phyloP scores from a whole-genome alignment of 2,113 vertebrate genomes.

The Nestor notabilis region DNA sequence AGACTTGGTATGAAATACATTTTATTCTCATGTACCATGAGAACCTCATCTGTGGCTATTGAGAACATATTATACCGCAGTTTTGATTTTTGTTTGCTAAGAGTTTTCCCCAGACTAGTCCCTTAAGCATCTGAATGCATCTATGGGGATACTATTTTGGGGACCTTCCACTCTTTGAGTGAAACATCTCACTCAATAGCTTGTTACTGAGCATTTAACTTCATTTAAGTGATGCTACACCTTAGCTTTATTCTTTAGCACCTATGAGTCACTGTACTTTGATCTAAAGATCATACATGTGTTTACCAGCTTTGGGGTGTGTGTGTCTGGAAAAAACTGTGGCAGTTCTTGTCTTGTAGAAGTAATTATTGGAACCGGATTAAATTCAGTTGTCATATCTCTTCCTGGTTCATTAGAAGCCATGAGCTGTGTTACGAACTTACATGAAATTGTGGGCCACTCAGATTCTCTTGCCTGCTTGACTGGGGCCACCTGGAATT shows the following conservation, averaged over 20 bases:
- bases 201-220: neutral
- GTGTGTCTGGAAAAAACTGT: neutral
- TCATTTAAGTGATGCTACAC: neutral
- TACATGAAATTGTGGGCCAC: neutral
- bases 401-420: slow-evolving; percentile 8
- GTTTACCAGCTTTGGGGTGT: slow-evolving; percentile 11
- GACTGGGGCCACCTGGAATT: neutral
- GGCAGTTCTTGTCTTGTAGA: neutral
- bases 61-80: neutral
- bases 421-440: neutral
- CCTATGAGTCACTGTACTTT: slow-evolving; percentile 26
- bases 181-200: neutral
- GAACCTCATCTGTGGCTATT: neutral
- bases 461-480: neutral
- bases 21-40: neutral
- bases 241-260: neutral
- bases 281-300: slow-evolving; percentile 8
- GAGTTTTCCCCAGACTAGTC: neutral
- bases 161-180: neutral
- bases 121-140: neutral
- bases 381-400: neutral
- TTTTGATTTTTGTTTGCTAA: neutral
- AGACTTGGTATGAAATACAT: neutral
- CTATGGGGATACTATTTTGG: neutral
- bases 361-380: slow-evolving; percentile 18